Conservation (phyloP, 2,113 vertebrate species). For the Hiodon tergisus region DNA sequence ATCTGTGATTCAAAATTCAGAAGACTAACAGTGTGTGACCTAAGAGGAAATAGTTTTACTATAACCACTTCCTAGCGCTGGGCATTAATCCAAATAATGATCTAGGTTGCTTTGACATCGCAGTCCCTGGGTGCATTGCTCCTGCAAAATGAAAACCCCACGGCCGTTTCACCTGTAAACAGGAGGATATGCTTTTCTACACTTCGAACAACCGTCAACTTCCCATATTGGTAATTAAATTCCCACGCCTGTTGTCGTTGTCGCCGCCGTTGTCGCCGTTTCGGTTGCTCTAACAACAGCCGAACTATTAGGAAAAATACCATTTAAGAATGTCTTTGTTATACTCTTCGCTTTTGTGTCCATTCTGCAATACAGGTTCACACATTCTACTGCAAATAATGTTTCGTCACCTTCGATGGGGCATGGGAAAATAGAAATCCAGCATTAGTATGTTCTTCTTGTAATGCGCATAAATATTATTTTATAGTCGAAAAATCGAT, state of each 20-base stretch:
- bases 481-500: too few species aligned
- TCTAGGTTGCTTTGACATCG: background rate
- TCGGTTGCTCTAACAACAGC: background rate
- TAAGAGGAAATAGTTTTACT: background rate
- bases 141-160: background rate
- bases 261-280: background rate
- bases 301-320: too few species aligned
- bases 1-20: too few species aligned
- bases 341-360: too few species aligned
- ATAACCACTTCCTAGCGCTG: background rate
- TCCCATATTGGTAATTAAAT: conserved; percentile 12
- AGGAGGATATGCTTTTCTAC: background rate
- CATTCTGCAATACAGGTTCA: too few species aligned
- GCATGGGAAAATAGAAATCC: too few species aligned
- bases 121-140: background rate
- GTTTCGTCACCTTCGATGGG: too few species aligned
- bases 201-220: conserved; percentile 11
- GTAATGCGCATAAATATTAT: too few species aligned
- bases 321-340: too few species aligned
- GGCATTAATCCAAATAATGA: background rate
- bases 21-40: too few species aligned
- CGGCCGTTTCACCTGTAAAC: background rate
- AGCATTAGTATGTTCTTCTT: too few species aligned
- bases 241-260: background rate
- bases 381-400: too few species aligned